Percentiles rank a stretch among this genome's conserved stretches.
These are phyloP conservation scores for Hemistola chrysoprasaria DNA, from an alignment of 2,888 invertebrate species.

Conservation along the genomic window DNA sequence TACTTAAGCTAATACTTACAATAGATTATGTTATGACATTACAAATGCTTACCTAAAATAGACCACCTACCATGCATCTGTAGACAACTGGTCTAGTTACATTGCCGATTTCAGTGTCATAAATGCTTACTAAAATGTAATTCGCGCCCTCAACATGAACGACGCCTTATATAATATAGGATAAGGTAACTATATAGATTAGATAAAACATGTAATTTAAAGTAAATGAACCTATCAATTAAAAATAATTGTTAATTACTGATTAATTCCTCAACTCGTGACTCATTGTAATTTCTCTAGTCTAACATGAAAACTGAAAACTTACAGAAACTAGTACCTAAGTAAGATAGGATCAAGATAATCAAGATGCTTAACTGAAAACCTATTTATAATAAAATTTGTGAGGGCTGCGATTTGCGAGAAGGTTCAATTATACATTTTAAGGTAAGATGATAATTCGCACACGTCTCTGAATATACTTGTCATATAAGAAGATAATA, in stretches of 20 bases:
- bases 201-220: constrained; percentile 31
- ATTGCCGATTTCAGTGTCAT: constrained; percentile 17
- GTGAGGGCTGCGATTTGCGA: constrained; percentile 30
- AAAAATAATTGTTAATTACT: constrained; percentile 35
- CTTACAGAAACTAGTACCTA: too few relatives aligned
- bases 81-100: too few relatives aligned
- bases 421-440: constrained; percentile 38
- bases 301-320: too few relatives aligned
- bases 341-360: too few relatives aligned
- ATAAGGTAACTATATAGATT: too few relatives aligned
- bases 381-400: too few relatives aligned
- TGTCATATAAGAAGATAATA: constrained; percentile 37
- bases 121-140: constrained; percentile 19
- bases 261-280: constrained; percentile 39
- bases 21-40: too few relatives aligned
- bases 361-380: too few relatives aligned
- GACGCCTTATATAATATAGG: constrained; percentile 7
- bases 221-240: constrained; percentile 34
- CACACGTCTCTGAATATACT: constrained; percentile 29
- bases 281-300: constrained; percentile 13
- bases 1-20: too few relatives aligned
- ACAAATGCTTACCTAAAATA: too few relatives aligned
- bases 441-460: constrained; percentile 35
- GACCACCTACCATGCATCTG: too few relatives aligned
- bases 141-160: constrained; percentile 22